Evolutionary conservation across 2,113 vertebrate species (phyloP), one percentile per base, ranked within the genome.

Genomic region (Aegotheles bennettii): DNA sequence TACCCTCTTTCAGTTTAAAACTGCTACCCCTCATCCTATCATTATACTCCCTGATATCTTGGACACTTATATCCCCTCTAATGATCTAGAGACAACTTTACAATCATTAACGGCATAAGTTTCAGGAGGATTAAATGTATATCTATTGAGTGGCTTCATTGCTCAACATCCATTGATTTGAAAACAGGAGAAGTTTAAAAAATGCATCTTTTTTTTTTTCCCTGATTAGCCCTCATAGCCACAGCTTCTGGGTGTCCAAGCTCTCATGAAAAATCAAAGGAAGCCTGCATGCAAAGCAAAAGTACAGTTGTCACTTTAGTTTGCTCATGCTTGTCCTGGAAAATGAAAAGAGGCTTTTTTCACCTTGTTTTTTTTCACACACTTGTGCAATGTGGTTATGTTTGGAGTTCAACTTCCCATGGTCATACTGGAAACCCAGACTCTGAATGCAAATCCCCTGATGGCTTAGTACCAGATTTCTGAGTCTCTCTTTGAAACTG

Each of bases 311-410:
- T 95, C 83, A 90, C 83, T 94, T 94, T 19, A 50, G 94, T 92
- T 96, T 93, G 74, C 93, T 89, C 91, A 60, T 89, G 79, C 68
- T 93, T 77, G 63, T 93, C 89, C 89, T 26, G 3, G 56, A 90
- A 86, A 93, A 90, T 67, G 54, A 90, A 92, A 84, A 94, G 73
- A 81, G 89, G 73, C 47, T 96, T 95, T 93, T 94, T 73, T 89
- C 80, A 88, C 88, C 93, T 68, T 40, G 19, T 2, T n/a, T 84
- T 81, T 61, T 88, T 84, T 54, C 51, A 57, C 69, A 47, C 68
- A 84, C 20, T 80, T 0, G 0, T 92, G 68, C 63, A 90, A 80
- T 4, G 5, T 5, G 20, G 56, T 93, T 61, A 75, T 73, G 56
- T 90, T 92, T 78, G 68, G 83, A 93, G 64, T 87, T 89, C 86